Base-by-base conservation (phyloP, 2,888 invertebrate genomes). In the Listrodromus nycthemerus region DNA sequence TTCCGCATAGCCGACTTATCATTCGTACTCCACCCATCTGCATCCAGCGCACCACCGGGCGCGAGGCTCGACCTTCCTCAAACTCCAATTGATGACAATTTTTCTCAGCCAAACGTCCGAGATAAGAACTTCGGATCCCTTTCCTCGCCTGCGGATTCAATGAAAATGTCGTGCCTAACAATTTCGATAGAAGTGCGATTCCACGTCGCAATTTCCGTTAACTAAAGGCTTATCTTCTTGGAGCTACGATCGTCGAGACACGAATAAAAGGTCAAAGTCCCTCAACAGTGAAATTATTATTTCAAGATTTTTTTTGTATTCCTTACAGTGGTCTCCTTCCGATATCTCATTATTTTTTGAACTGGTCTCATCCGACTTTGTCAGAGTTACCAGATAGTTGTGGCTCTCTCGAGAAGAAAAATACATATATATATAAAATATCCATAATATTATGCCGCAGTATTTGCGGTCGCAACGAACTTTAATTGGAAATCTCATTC, bases 401-500 rank as follows among this genome's bases (percentile, higher is more conserved):
- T 30, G 7, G 27, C 30, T 0, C 30, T 74, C 48, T 27, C 7
- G 33, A 24, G 10, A 33, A 58, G 21, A 19, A 37, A 37, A 37
- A 30, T 30, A 30, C 4, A 30, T 30, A 30, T 30, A 7, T 45
- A 45, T 2, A 21, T 13, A n/a, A 79, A 58, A 67, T 58, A 27
- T 74, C 27, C 48, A 80, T 50, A 16, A 8, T 16, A 27, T 2
- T 33, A 19, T 30, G 67, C 52, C 45, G 8, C 1, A 5, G 10
- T 58, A 66, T 41, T 41, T 8, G 58, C 50, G 16, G 61, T 61
- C 10, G 24, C 19, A 19, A 8, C 4, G 2, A 24, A 55, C 30
- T 74, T 65, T 74, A 52, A 74, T 82, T 74, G 52, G 74, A 70
- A 78, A 79, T 69, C 19, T 48, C 45, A 81, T 63, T 63, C 52